Conservation (phyloP, 92 coral and sea anemone genomes). For the Paragorgia papillata region DNA sequence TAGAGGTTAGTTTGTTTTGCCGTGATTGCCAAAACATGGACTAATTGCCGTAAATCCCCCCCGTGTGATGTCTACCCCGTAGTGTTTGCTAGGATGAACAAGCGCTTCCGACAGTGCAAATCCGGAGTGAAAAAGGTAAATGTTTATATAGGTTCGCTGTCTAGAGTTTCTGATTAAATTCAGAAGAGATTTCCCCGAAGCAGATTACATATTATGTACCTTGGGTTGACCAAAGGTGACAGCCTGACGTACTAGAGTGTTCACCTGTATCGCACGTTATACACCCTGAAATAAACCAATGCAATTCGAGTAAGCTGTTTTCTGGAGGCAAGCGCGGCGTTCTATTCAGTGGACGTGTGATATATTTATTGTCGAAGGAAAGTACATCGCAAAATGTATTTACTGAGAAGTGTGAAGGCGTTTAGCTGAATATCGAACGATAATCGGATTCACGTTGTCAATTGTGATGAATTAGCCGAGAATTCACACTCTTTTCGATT, state of each 20-base stretch:
- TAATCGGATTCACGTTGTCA: neutral
- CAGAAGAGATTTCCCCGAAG: neutral
- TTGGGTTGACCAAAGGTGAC: slow-evolving; percentile 13
- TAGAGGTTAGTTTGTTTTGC: slow-evolving; percentile 24
- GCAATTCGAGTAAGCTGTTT: too few relatives aligned
- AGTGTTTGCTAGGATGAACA: neutral
- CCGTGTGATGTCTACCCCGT: neutral
- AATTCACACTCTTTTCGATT: neutral
- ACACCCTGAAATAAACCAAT: too few relatives aligned
- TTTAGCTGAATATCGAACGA: too few relatives aligned
- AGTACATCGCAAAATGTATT: too few relatives aligned
- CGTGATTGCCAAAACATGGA: slow-evolving; percentile 26
- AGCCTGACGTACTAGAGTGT: too few relatives aligned
- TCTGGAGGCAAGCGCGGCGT: too few relatives aligned
- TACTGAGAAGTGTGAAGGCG: too few relatives aligned
- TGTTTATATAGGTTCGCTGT: slow-evolving; percentile 16
- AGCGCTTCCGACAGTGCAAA: slow-evolving; percentile 2
- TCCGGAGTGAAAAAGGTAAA: neutral
- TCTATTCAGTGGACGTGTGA: too few relatives aligned
- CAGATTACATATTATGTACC: neutral
- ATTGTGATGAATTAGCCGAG: neutral
- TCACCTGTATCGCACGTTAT: too few relatives aligned
- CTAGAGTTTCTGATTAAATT: neutral
- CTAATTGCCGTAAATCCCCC: slow-evolving; percentile 4
- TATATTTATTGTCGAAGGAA: too few relatives aligned